Conservation (phyloP, 2,797 vertebrate species). For the Pseudochaenichthys georgianus region DNA sequence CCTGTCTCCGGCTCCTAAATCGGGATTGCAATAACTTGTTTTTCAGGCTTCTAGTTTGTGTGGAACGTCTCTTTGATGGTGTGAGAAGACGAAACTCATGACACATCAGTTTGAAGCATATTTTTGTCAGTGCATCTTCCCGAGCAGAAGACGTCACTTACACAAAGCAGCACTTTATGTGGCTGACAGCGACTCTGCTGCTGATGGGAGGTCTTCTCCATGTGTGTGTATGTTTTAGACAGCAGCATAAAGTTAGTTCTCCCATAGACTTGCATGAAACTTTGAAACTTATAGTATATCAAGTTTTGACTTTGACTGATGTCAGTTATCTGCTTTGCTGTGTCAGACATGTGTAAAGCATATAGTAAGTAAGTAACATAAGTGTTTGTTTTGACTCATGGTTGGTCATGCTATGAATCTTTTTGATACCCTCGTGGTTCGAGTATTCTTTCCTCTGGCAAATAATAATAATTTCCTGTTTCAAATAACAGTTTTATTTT, state of each 20-base stretch:
- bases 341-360: background rate
- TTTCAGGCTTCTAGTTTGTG: slow-evolving; percentile 15
- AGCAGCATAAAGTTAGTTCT: slow-evolving; percentile 18
- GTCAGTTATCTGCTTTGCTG: background rate
- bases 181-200: slow-evolving; percentile 25
- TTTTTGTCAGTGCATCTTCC: slow-evolving; percentile 46
- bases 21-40: slow-evolving; percentile 2
- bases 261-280: background rate
- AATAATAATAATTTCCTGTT: too few relatives aligned
- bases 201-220: slow-evolving; percentile 1
- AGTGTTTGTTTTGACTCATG: background rate
- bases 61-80: slow-evolving; percentile 29
- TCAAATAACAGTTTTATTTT: background rate
- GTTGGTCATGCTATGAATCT: background rate
- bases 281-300: background rate
- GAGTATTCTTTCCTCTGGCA: slow-evolving; percentile 5
- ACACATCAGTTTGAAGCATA: slow-evolving; percentile 47
- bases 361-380: background rate
- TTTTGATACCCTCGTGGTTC: background rate
- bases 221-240: slow-evolving; percentile 13
- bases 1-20: background rate
- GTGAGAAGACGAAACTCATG: slow-evolving; percentile 40
- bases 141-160: slow-evolving; percentile 35
- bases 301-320: slow-evolving; percentile 16
- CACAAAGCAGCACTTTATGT: slow-evolving; percentile 33